These are phyloP conservation scores for Morinoia aosen DNA, from an alignment of 2,888 invertebrate species.

Conservation along the genomic window DNA sequence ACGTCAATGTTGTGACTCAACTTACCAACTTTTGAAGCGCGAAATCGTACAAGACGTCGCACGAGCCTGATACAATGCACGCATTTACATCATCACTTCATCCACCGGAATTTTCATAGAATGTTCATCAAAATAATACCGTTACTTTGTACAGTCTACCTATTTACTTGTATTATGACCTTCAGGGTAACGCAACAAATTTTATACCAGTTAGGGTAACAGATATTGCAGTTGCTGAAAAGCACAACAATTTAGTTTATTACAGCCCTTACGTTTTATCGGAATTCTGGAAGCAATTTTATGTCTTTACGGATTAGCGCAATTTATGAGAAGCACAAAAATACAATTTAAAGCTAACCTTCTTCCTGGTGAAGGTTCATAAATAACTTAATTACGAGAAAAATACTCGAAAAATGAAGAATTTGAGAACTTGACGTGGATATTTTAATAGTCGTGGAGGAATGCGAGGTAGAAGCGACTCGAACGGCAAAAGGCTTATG, in stretches of 20 bases:
- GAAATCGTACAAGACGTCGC: background rate
- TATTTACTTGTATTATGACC: background rate
- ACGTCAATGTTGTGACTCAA: background rate
- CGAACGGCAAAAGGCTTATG: background rate
- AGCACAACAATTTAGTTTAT: background rate
- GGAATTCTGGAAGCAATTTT: background rate
- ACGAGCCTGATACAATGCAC: background rate
- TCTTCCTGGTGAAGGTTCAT: background rate
- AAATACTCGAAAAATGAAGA: background rate
- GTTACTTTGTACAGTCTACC: slow-evolving; percentile 12
- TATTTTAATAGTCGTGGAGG: background rate
- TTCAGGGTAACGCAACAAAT: background rate
- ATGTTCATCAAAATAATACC: background rate
- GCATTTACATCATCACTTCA: background rate
- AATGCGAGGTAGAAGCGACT: slow-evolving; percentile 30
- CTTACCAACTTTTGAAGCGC: background rate
- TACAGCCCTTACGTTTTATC: background rate
- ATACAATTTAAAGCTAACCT: background rate
- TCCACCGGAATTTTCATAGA: background rate
- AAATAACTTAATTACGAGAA: background rate
- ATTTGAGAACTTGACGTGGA: background rate
- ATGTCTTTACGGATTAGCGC: background rate
- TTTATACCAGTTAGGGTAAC: background rate
- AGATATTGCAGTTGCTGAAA: background rate
- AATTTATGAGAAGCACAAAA: background rate